phyloP scores from a whole-genome alignment of 2,113 vertebrate species.

The Oceanites oceanicus region DNA sequence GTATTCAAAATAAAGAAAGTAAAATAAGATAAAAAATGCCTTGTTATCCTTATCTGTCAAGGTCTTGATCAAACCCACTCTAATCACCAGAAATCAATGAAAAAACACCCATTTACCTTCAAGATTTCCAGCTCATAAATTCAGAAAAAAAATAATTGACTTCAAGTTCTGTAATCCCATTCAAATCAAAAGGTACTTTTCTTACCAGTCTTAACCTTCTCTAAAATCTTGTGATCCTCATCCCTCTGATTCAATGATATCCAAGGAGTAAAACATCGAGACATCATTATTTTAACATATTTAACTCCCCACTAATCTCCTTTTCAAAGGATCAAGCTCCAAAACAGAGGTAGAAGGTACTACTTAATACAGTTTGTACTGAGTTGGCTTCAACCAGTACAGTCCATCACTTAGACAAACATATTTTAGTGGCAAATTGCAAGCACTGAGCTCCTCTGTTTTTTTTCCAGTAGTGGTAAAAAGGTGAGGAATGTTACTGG shows the following conservation, averaged over 20 bases:
- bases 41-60: neutral
- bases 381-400: neutral
- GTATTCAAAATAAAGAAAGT: neutral
- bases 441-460: neutral
- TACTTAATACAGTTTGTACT: neutral
- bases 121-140: neutral
- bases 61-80: neutral
- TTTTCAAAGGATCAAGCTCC: neutral
- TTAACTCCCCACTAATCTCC: neutral
- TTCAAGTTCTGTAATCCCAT: neutral
- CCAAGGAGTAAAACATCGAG: neutral
- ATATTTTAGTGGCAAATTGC: neutral
- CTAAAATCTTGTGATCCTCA: neutral
- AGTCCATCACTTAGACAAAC: neutral
- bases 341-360: neutral
- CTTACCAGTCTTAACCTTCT: neutral
- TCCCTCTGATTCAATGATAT: neutral
- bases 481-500: neutral
- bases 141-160: neutral
- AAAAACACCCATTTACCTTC: neutral
- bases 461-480: neutral
- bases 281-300: neutral
- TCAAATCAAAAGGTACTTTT: neutral
- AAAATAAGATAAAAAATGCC: neutral
- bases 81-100: neutral